Base-by-base conservation (phyloP, 2,113 vertebrate genomes). In the Ammodytes marinus region DNA sequence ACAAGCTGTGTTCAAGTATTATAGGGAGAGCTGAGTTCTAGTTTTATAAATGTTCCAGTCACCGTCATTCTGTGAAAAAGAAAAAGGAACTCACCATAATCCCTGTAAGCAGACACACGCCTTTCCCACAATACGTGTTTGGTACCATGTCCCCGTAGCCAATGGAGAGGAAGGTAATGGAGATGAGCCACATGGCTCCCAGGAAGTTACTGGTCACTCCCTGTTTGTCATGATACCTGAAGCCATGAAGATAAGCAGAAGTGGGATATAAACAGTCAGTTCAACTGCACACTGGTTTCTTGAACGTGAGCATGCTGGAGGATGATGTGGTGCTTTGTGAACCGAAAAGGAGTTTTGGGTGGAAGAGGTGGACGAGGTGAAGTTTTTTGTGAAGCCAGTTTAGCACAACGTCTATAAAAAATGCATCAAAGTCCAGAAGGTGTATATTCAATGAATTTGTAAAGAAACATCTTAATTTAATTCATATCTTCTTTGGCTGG, bases 131-230 rank as follows among this genome's bases (percentile, higher is more conserved):
- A 95, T 98, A 99, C 43, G 97, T 99, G 92, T 98, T 96, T 0
- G 98, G 97, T 85, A 99, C 98, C 97, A 98, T 98, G 94, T 99
- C 98, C 8, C 98, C 98, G 8, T 99, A 99, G 89, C 98, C 98
- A 42, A 99, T 99, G 80, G 97, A 99, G 80, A 99, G 95, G 95
- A 99, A 99, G 92, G 98, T 99, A 88, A 99, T 99, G 77, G 98
- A 99, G 87, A 99, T 97, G 69, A 99, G 94, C 98, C 98, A 99
- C 98, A 99, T 99, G 69, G 98, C 98, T 55, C 97, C 97, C 94
- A 99, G 86, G 88, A 99, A 99, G 95, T 97, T 99, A 96, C 98
- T 99, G 91, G 97, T 99, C 90, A 99, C 96, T 88, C 98, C 97
- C 93, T 98, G 97, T 91, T 97, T 97, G 94, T 99, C 98, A 5